phyloP scores from a whole-genome alignment of 2,113 vertebrate species.

The Chunga burmeisteri region DNA sequence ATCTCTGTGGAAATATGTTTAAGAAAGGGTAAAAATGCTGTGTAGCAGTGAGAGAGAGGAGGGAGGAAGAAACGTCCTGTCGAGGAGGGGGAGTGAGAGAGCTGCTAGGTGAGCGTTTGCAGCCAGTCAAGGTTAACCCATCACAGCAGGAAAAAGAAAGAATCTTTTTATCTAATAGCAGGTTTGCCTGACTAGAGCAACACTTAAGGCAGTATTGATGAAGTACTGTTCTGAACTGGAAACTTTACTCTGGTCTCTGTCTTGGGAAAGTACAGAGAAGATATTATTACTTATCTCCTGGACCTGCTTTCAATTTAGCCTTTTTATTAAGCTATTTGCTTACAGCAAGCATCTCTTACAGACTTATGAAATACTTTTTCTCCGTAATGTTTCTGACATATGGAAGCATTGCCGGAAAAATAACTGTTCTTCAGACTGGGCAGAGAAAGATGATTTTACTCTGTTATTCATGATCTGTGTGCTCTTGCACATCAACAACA shows the following conservation, averaged over 20 bases:
- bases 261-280: conserved; percentile 8
- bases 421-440: not conserved
- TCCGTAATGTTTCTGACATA: not conserved
- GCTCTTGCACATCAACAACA: not conserved
- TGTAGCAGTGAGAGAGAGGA: not conserved
- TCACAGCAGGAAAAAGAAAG: not conserved
- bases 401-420: not conserved
- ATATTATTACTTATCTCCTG: not conserved
- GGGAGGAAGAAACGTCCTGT: rapidly evolving
- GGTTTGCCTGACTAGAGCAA: not conserved
- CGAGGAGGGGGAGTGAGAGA: not conserved
- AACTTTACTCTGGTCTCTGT: not conserved
- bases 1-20: not conserved
- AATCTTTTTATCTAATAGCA: not conserved
- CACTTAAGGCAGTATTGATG: not conserved
- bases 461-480: not conserved
- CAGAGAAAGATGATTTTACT: not conserved
- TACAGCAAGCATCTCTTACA: not conserved
- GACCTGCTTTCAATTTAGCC: not conserved
- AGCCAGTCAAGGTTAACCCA: not conserved
- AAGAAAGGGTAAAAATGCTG: not conserved
- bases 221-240: not conserved
- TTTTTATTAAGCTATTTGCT: conserved; percentile 37
- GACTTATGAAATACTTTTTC: not conserved
- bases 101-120: not conserved